phyloP scores from a whole-genome alignment of 2,888 invertebrate species.

The Oasisia sp. region DNA sequence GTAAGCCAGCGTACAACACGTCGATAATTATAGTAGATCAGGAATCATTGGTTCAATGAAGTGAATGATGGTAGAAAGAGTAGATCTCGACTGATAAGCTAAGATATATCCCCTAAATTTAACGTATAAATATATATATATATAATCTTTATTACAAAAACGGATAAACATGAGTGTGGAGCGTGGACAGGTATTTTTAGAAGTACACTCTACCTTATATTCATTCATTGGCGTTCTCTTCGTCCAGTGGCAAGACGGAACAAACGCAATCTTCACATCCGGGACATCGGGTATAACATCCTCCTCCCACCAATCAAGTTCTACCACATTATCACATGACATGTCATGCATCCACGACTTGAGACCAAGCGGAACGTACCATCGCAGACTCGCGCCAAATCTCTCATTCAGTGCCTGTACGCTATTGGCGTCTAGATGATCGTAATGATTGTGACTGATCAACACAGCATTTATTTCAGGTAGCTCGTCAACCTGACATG shows the following conservation, averaged over 20 bases:
- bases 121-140: too few relatives aligned
- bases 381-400: slow-evolving; percentile 44
- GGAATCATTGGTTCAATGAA: too few relatives aligned
- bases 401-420: slow-evolving; percentile 53
- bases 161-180: background rate
- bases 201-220: slow-evolving; percentile 63
- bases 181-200: too few relatives aligned
- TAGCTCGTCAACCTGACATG: slow-evolving; percentile 62
- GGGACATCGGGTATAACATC: slow-evolving; percentile 27
- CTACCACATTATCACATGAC: slow-evolving; percentile 64
- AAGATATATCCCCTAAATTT: too few relatives aligned
- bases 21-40: too few relatives aligned
- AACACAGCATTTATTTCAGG: slow-evolving; percentile 66
- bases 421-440: slow-evolving; percentile 65
- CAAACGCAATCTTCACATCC: slow-evolving; percentile 62
- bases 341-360: slow-evolving; percentile 61
- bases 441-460: slow-evolving; percentile 69
- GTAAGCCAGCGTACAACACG: too few relatives aligned
- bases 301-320: slow-evolving; percentile 68
- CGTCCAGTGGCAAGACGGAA: slow-evolving; percentile 70
- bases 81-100: too few relatives aligned
- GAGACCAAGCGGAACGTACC: slow-evolving; percentile 68
- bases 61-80: too few relatives aligned
- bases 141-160: background rate
- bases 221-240: slow-evolving; percentile 64